These are phyloP conservation scores for Eupithecia insigniata DNA, from an alignment of 2,888 invertebrate genomes.

Conservation along the genomic window DNA sequence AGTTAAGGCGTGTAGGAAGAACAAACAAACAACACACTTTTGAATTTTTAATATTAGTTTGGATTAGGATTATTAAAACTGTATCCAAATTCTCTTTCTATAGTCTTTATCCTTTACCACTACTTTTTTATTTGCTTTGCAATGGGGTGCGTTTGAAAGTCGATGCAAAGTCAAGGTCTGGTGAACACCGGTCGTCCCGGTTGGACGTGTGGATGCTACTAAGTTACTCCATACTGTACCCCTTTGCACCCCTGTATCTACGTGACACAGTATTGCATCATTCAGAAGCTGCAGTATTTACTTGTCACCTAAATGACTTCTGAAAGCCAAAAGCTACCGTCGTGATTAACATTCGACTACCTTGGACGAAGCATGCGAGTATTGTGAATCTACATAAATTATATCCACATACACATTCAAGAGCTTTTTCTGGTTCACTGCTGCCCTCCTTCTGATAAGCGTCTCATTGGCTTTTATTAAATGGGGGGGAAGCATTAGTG, in stretches of 20 bases:
- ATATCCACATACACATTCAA: not conserved
- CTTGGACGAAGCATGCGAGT: not conserved
- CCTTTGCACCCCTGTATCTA: conserved; percentile 14
- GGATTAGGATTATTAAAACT: too few species aligned
- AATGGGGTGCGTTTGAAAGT: conserved; percentile 62
- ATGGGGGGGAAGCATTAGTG: too few species aligned
- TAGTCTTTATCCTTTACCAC: not conserved
- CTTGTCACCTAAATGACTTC: not conserved
- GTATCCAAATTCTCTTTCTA: not conserved
- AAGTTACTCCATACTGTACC: conserved; percentile 57
- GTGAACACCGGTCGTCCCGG: conserved; percentile 60
- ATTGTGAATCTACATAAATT: not conserved
- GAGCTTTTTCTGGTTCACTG: not conserved
- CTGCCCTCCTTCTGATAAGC: not conserved
- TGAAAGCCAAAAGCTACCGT: not conserved
- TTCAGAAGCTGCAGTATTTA: conserved; percentile 16
- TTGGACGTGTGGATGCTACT: conserved; percentile 75
- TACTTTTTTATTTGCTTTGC: conserved; percentile 18
- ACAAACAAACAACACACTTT: too few species aligned
- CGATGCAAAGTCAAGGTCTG: conserved; percentile 73
- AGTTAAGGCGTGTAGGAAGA: too few species aligned
- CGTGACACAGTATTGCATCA: conserved; percentile 10
- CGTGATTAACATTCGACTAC: not conserved
- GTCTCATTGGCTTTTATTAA: not conserved
- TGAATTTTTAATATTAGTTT: too few species aligned